Evolutionary conservation across 2,797 vertebrate species (phyloP).

Genomic region (Alosa sapidissima): DNA sequence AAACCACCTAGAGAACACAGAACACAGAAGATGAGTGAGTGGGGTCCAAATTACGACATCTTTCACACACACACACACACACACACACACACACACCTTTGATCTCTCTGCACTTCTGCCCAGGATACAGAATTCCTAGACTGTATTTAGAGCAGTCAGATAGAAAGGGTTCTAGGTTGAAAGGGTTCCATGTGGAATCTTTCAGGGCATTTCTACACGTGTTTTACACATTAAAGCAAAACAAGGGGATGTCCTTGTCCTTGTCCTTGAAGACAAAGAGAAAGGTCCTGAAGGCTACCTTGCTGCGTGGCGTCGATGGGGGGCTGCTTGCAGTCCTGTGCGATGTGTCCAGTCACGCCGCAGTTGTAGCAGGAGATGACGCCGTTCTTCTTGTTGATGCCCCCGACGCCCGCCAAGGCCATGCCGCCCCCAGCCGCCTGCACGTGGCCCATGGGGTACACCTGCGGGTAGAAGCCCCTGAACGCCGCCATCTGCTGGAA

Average conservation of each 20-base stretch:
- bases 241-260: no score
- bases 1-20: conserved; percentile 85
- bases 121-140: no score
- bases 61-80: no score
- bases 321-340: conserved; percentile 93
- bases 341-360: conserved; percentile 88
- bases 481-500: conserved; percentile 89
- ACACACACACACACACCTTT: no score
- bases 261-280: no score
- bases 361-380: conserved; percentile 93
- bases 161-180: no score
- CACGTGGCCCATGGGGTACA: conserved; percentile 81
- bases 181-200: no score
- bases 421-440: conserved; percentile 70
- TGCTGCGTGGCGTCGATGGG: conserved; percentile 87
- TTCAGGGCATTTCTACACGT: no score
- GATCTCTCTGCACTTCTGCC: no score
- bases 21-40: conserved; percentile 24
- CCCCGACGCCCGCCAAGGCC: conserved; percentile 74
- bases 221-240: no score
- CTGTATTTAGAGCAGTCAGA: no score
- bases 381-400: conserved; percentile 88
- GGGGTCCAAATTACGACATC: background rate
- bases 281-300: conserved; percentile 74
- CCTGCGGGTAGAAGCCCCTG: conserved; percentile 80